These are phyloP conservation scores for Halocynthia aurantium DNA, from an alignment of 23 tunicate species.

Conservation along the genomic window DNA sequence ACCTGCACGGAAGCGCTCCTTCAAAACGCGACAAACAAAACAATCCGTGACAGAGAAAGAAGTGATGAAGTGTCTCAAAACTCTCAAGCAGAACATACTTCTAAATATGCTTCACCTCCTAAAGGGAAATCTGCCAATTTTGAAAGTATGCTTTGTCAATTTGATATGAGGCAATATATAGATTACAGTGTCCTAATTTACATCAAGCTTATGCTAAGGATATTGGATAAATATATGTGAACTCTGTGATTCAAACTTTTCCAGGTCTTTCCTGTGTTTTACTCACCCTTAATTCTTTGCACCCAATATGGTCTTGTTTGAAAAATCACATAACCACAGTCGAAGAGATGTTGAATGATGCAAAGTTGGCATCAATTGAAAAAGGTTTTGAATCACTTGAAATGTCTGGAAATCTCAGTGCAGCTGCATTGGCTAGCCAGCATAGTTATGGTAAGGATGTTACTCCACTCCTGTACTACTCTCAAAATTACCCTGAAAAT, in stretches of 20 bases:
- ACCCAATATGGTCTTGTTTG: slow-evolving; percentile 6
- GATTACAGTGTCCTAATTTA: not conserved
- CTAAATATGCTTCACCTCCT: slow-evolving; percentile 12
- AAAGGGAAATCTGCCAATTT: slow-evolving; percentile 7
- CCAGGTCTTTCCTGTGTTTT: slow-evolving; percentile 10
- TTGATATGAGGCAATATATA: not conserved
- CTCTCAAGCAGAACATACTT: not conserved
- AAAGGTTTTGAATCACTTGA: not conserved
- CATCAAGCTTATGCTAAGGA: not conserved
- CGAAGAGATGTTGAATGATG: not conserved
- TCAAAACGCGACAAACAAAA: not conserved
- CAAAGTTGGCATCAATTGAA: not conserved
- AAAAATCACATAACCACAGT: not conserved
- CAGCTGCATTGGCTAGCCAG: not conserved
- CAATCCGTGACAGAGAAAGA: not conserved
- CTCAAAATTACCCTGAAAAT: too few relatives aligned
- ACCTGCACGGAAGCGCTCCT: slow-evolving; percentile 5
- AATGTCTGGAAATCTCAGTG: not conserved
- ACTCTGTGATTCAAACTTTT: not conserved
- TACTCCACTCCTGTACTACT: not conserved
- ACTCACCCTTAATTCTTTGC: not conserved
- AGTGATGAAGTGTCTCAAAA: too few relatives aligned
- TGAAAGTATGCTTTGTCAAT: slow-evolving; percentile 4
- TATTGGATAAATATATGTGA: not conserved
- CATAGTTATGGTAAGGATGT: slow-evolving; percentile 15